phyloP scores from a whole-genome alignment of 2,113 vertebrate species.

The Notothenia rossii region DNA sequence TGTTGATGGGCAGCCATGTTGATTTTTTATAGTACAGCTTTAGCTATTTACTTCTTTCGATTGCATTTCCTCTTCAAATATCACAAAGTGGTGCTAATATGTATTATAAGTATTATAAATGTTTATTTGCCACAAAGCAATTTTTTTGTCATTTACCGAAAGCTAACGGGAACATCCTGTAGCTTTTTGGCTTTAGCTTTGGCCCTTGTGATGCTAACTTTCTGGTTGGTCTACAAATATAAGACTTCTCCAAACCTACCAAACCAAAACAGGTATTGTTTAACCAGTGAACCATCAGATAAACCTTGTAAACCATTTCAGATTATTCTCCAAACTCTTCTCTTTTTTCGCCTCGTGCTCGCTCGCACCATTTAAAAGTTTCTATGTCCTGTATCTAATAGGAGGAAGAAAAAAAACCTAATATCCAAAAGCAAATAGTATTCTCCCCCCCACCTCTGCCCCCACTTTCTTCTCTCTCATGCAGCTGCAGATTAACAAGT shows the following conservation, averaged over 20 bases:
- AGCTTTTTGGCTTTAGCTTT: no score
- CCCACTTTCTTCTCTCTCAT: slow-evolving; percentile 58
- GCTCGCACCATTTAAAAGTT: slow-evolving; percentile 72
- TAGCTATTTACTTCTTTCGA: no score
- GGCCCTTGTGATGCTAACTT: no score
- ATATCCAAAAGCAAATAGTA: slow-evolving; percentile 85
- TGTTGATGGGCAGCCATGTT: no score
- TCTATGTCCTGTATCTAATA: slow-evolving; percentile 67
- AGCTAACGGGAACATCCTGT: no score
- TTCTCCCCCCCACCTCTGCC: slow-evolving; percentile 49
- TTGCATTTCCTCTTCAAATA: no score
- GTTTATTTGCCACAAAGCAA: no score
- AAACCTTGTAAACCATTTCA: slow-evolving; percentile 62
- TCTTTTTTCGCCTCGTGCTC: slow-evolving; percentile 15
- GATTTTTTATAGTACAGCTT: no score
- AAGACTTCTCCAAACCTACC: slow-evolving; percentile 33
- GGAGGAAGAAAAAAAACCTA: slow-evolving; percentile 61
- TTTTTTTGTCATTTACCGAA: no score
- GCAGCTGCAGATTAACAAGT: slow-evolving; percentile 83
- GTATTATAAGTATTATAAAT: no score
- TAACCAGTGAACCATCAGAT: slow-evolving; percentile 55
- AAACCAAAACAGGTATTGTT: slow-evolving; percentile 52
- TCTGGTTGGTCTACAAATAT: no score
- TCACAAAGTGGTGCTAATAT: no score
- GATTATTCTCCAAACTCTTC: slow-evolving; percentile 51